Base-by-base conservation (phyloP, 2,113 vertebrate genomes). In the Pagrus major region DNA sequence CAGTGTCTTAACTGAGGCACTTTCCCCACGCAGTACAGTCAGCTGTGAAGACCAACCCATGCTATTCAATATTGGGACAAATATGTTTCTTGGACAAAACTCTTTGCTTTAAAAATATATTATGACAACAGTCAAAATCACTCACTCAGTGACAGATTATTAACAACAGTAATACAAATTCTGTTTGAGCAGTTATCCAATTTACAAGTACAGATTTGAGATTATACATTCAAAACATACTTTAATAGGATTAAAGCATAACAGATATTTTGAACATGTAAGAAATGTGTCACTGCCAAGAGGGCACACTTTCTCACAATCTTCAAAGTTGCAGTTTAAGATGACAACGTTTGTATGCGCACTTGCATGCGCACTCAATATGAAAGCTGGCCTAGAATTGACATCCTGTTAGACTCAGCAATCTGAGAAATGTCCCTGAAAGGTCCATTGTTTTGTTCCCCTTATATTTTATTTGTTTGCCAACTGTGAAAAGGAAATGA, bases 1-100 rank as follows among this genome's bases (percentile, higher is more conserved):
- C 83, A 99, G 89, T 37, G 91, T 95, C 91, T 95, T 96, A 29
- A 94, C 95, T 14, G 95, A 94, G 27, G 95, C 95, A 3, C 95
- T 96, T 85, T 97, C 96, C 82, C 92, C 95, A 6, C 91, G 95
- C 79, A 98, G 93, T 55, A 91, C 93, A 0, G 92, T 88, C 86
- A 98, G 93, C 98, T 99, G 90, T 0, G 29, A 55, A 58, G 6
- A 55, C 60, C 3, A 41, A 49, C 18, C 18, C 20, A 59, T 1
- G 3, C 25, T 41, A 9, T 41, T 74, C 41, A 55, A 35, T 20
- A 33, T 6, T 29, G 35, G 21, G 37, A 49, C 52, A 60, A 39
- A 4, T 39, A 4, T 49, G 0, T 78, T 16, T 35, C 20, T 21
- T 41, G 8, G 11, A 25, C 12, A 23, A 31, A 11, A 29, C 31